Evolutionary conservation across 2,113 vertebrate species (phyloP).

Genomic region (Phaethornis superciliosus): DNA sequence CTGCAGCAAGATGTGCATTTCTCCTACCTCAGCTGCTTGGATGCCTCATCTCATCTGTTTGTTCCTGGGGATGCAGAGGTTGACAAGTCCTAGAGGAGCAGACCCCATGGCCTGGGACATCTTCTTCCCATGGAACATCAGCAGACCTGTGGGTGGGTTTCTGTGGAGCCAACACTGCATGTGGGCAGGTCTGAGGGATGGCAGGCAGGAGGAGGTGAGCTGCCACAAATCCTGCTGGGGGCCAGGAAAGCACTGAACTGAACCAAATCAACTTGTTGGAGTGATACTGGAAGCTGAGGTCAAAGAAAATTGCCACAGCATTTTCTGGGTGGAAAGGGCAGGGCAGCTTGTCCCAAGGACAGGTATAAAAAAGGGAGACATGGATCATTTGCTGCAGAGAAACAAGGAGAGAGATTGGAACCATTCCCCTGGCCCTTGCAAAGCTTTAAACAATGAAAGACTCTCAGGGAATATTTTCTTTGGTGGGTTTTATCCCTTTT

Average conservation of each 20-base stretch:
- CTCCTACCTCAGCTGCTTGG: background rate
- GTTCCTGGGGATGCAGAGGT: background rate
- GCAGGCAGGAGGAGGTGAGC: background rate
- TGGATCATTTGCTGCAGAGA: background rate
- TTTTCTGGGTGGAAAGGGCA: background rate
- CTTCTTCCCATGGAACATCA: background rate
- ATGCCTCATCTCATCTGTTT: background rate
- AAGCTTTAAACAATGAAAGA: background rate
- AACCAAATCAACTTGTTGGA: background rate
- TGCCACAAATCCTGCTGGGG: background rate
- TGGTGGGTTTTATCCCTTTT: background rate
- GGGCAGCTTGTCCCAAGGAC: background rate
- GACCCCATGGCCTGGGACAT: background rate
- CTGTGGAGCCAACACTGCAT: background rate
- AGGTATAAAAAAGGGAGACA: rapidly evolving
- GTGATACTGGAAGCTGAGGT: background rate
- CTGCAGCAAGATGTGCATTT: background rate
- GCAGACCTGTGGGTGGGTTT: background rate
- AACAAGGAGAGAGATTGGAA: background rate
- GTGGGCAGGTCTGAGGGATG: background rate
- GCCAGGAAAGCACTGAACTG: background rate
- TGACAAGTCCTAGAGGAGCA: background rate
- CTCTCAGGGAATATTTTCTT: background rate
- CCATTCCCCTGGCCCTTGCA: background rate
- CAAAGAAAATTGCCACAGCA: background rate